A percentile compares a stretch with the other conserved stretches of the same genome.
Conservation (phyloP, 2,888 invertebrate genomes). For the Drosophila sordidula region DNA sequence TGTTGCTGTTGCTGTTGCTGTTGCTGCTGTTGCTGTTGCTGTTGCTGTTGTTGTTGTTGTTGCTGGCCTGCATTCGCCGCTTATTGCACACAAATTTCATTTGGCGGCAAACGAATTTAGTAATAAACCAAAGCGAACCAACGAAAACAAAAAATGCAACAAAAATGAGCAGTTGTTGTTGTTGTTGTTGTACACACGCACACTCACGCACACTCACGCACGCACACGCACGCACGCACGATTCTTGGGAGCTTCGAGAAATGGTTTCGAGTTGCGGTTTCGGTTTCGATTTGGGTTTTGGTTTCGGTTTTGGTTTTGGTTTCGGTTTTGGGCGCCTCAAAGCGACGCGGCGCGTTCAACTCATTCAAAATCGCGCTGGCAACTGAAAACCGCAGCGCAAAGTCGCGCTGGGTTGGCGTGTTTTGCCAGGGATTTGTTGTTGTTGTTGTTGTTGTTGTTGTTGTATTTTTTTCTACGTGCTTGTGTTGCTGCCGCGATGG, state of each 20-base stretch:
- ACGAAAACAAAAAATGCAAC: slow-evolving; percentile 13
- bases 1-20: slow-evolving; percentile 14
- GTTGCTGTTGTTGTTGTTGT: slow-evolving; percentile 21
- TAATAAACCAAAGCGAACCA: slow-evolving; percentile 10
- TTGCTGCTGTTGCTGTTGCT: slow-evolving; percentile 17
- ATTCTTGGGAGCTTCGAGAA: slow-evolving; percentile 13
- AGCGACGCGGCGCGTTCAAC: slow-evolving; percentile 75
- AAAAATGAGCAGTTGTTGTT: slow-evolving; percentile 9
- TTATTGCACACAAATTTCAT: slow-evolving; percentile 71
- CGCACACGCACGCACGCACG: slow-evolving; percentile 21
- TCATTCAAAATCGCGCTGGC: slow-evolving; percentile 85
- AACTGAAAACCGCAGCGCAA: slow-evolving; percentile 83
- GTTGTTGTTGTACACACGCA: not conserved
- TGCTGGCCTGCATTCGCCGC: slow-evolving; percentile 72
- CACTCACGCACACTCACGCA: slow-evolving; percentile 4
- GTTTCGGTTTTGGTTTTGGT: slow-evolving; percentile 17
- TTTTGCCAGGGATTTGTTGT: slow-evolving; percentile 66
- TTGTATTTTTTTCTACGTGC: slow-evolving; percentile 50
- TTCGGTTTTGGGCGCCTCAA: slow-evolving; percentile 27
- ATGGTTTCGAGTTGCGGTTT: slow-evolving; percentile 11
- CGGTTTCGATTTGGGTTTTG: not conserved
- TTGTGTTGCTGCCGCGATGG: slow-evolving; percentile 31
- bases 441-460: slow-evolving; percentile 45
- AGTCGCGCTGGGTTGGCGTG: slow-evolving; percentile 76
- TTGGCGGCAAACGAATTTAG: slow-evolving; percentile 39